Base-by-base conservation (phyloP, 1,140 invertebrate genomes). In the Drosophila prosaltans region DNA sequence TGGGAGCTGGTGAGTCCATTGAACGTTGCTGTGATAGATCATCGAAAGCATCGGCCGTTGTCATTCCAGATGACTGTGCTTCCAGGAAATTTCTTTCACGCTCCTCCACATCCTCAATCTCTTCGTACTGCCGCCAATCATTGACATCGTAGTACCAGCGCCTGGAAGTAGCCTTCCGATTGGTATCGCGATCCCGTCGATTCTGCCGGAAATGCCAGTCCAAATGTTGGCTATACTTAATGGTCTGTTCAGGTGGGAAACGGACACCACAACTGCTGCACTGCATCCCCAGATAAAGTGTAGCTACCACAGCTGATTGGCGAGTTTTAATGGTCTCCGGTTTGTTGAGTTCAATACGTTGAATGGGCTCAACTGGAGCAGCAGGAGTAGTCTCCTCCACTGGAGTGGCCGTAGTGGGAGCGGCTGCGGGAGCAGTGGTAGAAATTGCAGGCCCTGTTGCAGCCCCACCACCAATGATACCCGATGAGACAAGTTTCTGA, bases 181-280 rank as follows among this genome's bases (percentile, higher is more conserved):
- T 95, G 1, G 96, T 96, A 81, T 98, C 97, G 68, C 97, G 95
- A 81, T 98, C 97, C 51, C 96, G 94, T 8, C 97, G 93, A 92
- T 99, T 99, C 92, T 98, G 97, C 8, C 98, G 93, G 93, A 99
- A 99, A 93, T 99, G 98, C 98, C 98, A 99, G 93, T 99, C 98
- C 32, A 99, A 94, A 93, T 99, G 98, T 91, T 98, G 96, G 72
- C 97, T 97, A 91, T 99, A 97, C 63, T 95, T 95, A 32, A 97
- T 96, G 1, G 97, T 97, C 81, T 97, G 95, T 91, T 97, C 96
- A 0, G 97, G 95, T 9, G 96, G 95, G 92, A 99, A 99, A 45
- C 98, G 94, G 30, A 97, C 95, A 16, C 98, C 98, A 93, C 98
- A 99, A 26, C 97, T 97, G 65, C 97, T 96, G 93, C 98, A 99